Conservation (phyloP, 1,140 invertebrate genomes). For the Drosophila bipectinata region DNA sequence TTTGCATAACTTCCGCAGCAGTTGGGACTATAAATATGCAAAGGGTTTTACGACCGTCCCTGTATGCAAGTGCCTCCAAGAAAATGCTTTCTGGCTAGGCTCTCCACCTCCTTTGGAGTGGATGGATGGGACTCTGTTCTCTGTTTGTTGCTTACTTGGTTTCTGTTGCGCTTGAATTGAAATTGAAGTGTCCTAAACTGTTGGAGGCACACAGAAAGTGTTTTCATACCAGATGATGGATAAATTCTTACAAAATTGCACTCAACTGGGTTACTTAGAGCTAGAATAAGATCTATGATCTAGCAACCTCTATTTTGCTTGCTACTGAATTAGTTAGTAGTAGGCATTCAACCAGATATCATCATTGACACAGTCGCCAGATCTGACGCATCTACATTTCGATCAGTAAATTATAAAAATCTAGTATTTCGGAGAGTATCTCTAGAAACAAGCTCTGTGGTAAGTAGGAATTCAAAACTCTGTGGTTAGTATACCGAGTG, state of each 20-base stretch:
- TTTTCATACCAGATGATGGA: slow-evolving; percentile 36
- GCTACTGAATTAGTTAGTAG: background rate
- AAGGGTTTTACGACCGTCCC: slow-evolving; percentile 41
- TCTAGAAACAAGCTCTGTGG: slow-evolving; percentile 11
- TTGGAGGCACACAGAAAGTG: slow-evolving; percentile 21
- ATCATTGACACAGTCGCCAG: slow-evolving; percentile 8
- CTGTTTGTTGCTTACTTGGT: slow-evolving; percentile 41
- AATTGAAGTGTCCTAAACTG: slow-evolving; percentile 36
- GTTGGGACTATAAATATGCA: slow-evolving; percentile 72
- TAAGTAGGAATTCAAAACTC: background rate
- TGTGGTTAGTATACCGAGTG: too few relatives aligned
- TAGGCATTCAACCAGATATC: slow-evolving; percentile 22
- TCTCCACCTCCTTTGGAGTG: background rate
- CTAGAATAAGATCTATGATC: background rate
- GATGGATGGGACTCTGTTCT: slow-evolving; percentile 24
- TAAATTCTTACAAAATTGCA: background rate
- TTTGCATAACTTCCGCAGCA: slow-evolving; percentile 73
- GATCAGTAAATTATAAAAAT: slow-evolving; percentile 57
- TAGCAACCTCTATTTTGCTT: background rate
- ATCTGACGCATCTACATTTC: slow-evolving; percentile 38
- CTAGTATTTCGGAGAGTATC: slow-evolving; percentile 32
- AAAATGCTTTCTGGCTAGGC: slow-evolving; percentile 24
- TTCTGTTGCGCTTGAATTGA: slow-evolving; percentile 49
- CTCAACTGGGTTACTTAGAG: too few relatives aligned
- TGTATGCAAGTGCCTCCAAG: slow-evolving; percentile 42